These are phyloP conservation scores for Lycocorax pyrrhopterus DNA, from an alignment of 2,113 vertebrate species.

Conservation along the genomic window DNA sequence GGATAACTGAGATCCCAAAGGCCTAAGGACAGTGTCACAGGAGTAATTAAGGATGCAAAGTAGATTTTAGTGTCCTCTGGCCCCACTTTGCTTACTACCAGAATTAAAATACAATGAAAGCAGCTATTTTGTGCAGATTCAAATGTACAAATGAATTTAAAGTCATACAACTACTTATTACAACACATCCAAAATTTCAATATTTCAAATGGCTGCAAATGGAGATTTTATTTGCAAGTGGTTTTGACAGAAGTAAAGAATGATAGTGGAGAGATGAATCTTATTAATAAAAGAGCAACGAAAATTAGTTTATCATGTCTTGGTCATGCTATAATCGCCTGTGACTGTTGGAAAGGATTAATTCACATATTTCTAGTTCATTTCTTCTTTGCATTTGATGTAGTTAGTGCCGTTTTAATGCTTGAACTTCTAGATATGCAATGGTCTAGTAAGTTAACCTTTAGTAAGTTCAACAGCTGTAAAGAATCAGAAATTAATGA, in stretches of 20 bases:
- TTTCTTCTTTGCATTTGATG: neutral
- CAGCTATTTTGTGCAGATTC: neutral
- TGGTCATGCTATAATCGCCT: neutral
- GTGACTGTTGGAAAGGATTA: neutral
- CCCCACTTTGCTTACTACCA: neutral
- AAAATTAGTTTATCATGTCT: neutral
- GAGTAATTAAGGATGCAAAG: neutral
- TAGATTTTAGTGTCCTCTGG: neutral
- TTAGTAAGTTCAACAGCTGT: neutral
- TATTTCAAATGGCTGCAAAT: neutral
- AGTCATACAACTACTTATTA: neutral
- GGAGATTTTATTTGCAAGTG: neutral
- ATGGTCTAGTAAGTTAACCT: neutral
- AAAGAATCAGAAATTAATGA: constrained; percentile 24
- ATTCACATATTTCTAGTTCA: neutral
- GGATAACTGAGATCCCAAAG: neutral
- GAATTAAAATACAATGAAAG: neutral
- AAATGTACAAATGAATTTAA: neutral
- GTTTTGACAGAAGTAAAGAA: neutral
- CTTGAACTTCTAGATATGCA: neutral
- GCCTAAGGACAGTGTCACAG: neutral
- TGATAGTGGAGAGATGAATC: neutral
- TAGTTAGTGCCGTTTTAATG: neutral
- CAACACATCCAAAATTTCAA: neutral
- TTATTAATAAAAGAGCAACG: neutral